Base-by-base conservation (phyloP, 2,888 invertebrate species). In the Drosophila neonasuta region DNA sequence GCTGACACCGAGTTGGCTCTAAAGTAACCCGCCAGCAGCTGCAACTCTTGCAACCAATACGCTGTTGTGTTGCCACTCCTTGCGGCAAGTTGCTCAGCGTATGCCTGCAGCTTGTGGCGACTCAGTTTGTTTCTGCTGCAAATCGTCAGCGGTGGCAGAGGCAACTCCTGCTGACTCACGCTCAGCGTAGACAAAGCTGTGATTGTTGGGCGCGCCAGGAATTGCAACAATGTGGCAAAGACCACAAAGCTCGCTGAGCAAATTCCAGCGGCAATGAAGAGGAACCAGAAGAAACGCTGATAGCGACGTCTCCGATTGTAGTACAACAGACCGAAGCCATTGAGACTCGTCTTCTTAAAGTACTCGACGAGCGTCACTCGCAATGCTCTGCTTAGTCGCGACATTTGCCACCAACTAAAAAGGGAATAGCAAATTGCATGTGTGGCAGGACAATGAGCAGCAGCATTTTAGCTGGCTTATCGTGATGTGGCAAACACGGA, bases 301-400 rank as follows among this genome's bases (percentile, higher is more conserved):
- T 86, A 76, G 34, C 81, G 85, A 7, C 88, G 86, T 1, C 79
- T 59, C 2, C 87, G 71, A 24, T 90, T 76, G 39, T 74, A 82
- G 44, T 87, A 87, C 0, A 90, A 68, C 24, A 90, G 48, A 0
- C 86, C 80, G 60, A 89, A 90, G 6, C 90, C 90, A 67, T 88
- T 88, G 10, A 90, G 77, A n/a, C 89, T 90, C 9, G 90, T 89
- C 66, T 88, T 88, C 45, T 84, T 79, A 51, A 89, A 87, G 70
- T 85, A 90, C 59, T 90, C 89, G 7, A 83, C 80, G 6, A 81
- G 57, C 3, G 90, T 89, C 6, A 70, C 61, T n/a, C 76, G 77
- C 10, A 68, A 44, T 6, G 89, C 89, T 46, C 48, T 52, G 32
- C 50, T 13, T 30, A 66, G n/a, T 3, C 74, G 70, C 15, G 77